A percentile compares a stretch with the other conserved stretches of the same genome.
phyloP scores from a whole-genome alignment of 2,113 vertebrate species.

The Barbus barbus region DNA sequence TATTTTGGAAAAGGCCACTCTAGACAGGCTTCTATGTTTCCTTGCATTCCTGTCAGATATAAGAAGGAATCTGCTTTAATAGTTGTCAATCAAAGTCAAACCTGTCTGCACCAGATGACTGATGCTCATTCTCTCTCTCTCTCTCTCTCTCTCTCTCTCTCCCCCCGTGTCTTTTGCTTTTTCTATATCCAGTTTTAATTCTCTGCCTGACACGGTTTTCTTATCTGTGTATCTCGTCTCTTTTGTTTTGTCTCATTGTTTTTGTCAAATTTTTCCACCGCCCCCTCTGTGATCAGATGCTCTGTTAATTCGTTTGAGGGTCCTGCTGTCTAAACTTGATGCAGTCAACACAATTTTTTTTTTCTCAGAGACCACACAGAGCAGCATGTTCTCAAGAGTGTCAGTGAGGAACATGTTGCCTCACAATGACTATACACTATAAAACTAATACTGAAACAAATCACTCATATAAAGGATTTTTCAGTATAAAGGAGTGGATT shows the following conservation, averaged over 20 bases:
- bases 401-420: neutral
- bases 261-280: conserved; percentile 7
- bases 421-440: conserved; percentile 15
- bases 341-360: conserved; percentile 11
- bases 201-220: conserved; percentile 1
- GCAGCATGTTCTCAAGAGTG: conserved; percentile 1
- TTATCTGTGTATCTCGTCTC: neutral
- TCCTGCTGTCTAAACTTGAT: conserved; percentile 9
- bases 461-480: conserved; percentile 21
- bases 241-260: conserved; percentile 1
- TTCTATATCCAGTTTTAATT: conserved; percentile 7
- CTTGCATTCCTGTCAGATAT: conserved; percentile 31
- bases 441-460: neutral
- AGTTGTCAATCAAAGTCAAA: conserved; percentile 47
- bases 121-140: conserved; percentile 22
- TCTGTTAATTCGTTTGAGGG: conserved; percentile 10
- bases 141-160: conserved; percentile 36
- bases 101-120: neutral
- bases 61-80: conserved; percentile 43
- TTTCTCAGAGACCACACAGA: neutral
- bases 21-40: conserved; percentile 6
- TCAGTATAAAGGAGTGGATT: neutral
- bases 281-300: conserved; percentile 37
- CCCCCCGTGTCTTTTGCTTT: conserved; percentile 4
- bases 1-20: neutral